Evolutionary conservation across 23 tunicate species (phyloP), one percentile per base, ranked within the genome.

Genomic region (Styela plicata): DNA sequence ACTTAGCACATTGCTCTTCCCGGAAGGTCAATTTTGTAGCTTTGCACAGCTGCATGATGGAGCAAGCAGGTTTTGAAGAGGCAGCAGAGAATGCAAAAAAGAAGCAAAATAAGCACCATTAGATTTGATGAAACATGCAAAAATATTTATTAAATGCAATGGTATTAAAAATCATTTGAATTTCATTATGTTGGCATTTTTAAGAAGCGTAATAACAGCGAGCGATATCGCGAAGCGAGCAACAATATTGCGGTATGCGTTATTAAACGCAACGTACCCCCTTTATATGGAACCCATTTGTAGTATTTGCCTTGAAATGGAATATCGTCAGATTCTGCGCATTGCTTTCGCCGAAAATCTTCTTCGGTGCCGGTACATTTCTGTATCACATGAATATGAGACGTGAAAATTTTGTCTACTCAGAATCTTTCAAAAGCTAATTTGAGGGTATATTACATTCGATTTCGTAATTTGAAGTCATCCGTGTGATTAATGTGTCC

Each of bases 1-100:
- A 88, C 32, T 69, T 68, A 1, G 94, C 92, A 78, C 99, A 96
- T 71, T 96, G 99, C 79, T 83, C 84, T 28, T 83, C 87, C 16
- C 99, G 91, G 62, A 88, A 92, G 74, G 81, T 44, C 81, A 44
- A 24, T 27, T 36, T 76, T 25, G 81, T 76, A 27, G 27, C 31
- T 22, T 76, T 76, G 81, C 81, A 76, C 5, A 57, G 63, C 81
- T 76, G 81, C 1, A 53, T 67, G 71, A 67, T 67, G 71, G 71
- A 27, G 2, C 71, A 67, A 67, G 71, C 71, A 67, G 71, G 22
- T 25, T 22, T 25, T 16, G 30, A 1, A 27, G 31, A 25, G 71
- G 71, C 71, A 67, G 71, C 71, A 67, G 71, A 67, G 71, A 17
- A 67, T 27, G 71, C 30, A 29, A 67, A 67, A 29, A 67, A 67